These are phyloP conservation scores for Carlito syrichta DNA, from an alignment of 2,113 vertebrate species.

Conservation along the genomic window DNA sequence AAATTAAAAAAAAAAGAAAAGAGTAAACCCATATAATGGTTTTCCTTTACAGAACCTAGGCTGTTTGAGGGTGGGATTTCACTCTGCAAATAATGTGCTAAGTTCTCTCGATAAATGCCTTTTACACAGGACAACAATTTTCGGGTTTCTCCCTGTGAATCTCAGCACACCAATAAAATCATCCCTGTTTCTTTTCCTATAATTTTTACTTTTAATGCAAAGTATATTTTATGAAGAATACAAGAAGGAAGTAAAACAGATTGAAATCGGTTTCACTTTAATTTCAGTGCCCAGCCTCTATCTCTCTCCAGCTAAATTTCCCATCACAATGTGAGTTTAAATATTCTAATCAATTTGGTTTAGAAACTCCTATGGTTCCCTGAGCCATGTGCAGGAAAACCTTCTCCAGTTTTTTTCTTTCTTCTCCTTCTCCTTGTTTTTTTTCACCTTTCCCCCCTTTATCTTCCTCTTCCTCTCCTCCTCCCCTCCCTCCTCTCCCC, in stretches of 20 bases:
- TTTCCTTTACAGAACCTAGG: accelerated
- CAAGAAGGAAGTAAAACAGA: background rate
- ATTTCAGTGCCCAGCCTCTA: slow-evolving; percentile 24
- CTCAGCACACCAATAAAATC: background rate
- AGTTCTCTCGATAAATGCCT: accelerated
- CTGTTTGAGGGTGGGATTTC: background rate
- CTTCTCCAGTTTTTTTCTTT: slow-evolving; percentile 50
- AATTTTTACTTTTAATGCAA: slow-evolving; percentile 37
- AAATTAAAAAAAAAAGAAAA: background rate
- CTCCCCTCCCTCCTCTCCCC: background rate
- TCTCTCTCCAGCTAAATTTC: slow-evolving; percentile 64
- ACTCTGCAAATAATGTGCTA: background rate
- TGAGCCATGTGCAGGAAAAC: slow-evolving; percentile 76
- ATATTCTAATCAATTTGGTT: slow-evolving; percentile 77
- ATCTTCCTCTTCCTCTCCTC: slow-evolving; percentile 19
- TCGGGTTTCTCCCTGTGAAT: background rate
- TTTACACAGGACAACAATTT: accelerated
- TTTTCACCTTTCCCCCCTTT: slow-evolving; percentile 43
- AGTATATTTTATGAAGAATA: background rate
- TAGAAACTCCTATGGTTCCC: slow-evolving; percentile 76
- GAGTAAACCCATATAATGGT: accelerated
- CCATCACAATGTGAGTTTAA: slow-evolving; percentile 69
- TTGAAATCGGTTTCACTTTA: background rate
- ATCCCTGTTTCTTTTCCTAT: background rate
- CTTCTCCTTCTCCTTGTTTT: slow-evolving; percentile 38